Base-by-base conservation (phyloP, 2,797 vertebrate genomes). In the Simalia tracyae region DNA sequence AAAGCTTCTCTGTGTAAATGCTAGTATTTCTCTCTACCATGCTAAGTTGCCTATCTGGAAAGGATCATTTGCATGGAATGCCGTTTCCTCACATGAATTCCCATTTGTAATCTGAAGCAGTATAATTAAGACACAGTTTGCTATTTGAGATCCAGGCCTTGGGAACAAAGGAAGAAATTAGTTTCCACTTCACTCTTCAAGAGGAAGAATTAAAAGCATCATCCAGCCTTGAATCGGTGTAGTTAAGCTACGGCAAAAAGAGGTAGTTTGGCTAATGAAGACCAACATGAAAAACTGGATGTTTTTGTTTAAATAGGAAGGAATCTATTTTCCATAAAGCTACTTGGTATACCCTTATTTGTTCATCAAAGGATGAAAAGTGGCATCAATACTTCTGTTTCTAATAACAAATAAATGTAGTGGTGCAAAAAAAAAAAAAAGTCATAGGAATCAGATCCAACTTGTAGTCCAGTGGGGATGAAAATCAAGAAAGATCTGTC, bases 151-250 rank as follows among this genome's bases (percentile, higher is more conserved):
- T 61, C 11, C 10, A 31, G 56, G 17, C 7, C n/a, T 17, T 91
- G 59, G 59, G 85, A 61, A n/a, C 11, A 66, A 24, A 0, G 5
- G 89, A 24, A 72, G 90, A 3, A 63, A 50, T 0, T 0, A 0
- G 1, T 66, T 81, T 63, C 54, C 15, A 54, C 28, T 60, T 64
- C 28, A 11, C 0, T 24, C 46, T 60, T 84, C 54, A 66, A 17
- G 76, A 89, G 84, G 68, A 28, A 94, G 68, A 2, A 92, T 42
- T 89, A 63, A 60, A 84, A 9, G 46, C 24, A 93, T 22, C 42
- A 56, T 68, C 84, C 84, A 86, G 61, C 15, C 1, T 91, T 76
- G 59, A 59, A 86, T 8, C 61, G 31, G 2, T 50, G 28, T 59
- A 81, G 63, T 9, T 6, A 92, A 87, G n/a, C 86, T 36, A 9